Evolutionary conservation across 1,140 invertebrate genomes (phyloP), one percentile per base, ranked within the genome.

Genomic region (Drosophila neocordata): DNA sequence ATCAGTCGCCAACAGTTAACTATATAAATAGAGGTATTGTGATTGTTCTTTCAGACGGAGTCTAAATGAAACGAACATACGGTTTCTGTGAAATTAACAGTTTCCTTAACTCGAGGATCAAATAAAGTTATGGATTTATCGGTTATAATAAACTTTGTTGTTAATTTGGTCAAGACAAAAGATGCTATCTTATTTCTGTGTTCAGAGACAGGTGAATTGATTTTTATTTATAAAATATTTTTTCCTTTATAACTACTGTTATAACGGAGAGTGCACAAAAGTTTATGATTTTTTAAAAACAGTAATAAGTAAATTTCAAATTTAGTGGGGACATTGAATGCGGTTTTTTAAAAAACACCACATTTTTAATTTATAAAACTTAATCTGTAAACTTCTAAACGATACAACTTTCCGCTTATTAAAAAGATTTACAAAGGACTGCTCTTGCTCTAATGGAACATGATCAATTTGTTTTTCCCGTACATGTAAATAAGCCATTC

Each of bases 121-220:
- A 34, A 6, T 18, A 11, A 8, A 12, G 5, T 34, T 11, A 87
- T 85, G 78, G 70, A 87, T 3, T 11, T 27, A 24, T 78, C 56
- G 5, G 61, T 85, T 38, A 7, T 84, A 64, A 63, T 52, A 0
- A 57, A 72, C 2, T 85, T 78, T 18, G 66, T 69, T 38, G 13
- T 41, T 1, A 63, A 57, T 7, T 62, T 85, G 37, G 66, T 78
- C 8, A 74, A 75, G 56, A 67, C 78, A 1, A 61, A 66, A 18
- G 35, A 85, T 48, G 18, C 52, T 6, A 65, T 85, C 11, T n/a
- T 87, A 11, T 87, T 85, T 72, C 61, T 65, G 0, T 85, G 81
- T 24, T 87, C 52, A 9, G 7, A 56, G 3, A 24, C 71, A 52
- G 82, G 82, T 88, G 67, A 60, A 13, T 5, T 6, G 4, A 8